Evolutionary conservation across 2,113 vertebrate genomes (phyloP).

Genomic region (Apteryx owenii): DNA sequence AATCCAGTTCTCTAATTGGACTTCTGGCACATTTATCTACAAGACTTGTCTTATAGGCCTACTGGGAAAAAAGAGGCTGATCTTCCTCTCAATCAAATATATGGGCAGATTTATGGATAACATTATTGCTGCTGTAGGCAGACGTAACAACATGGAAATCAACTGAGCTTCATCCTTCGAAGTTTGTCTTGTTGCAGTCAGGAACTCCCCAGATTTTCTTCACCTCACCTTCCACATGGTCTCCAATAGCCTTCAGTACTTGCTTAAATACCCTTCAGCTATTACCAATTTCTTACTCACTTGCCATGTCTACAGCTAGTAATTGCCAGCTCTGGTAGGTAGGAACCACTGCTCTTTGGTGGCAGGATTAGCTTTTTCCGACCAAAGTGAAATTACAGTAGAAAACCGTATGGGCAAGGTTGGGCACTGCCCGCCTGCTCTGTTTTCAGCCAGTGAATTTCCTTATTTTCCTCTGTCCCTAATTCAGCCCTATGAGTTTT

Average conservation of each 20-base stretch:
- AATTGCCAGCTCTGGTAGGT: neutral
- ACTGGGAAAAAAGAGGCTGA: neutral
- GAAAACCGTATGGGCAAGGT: neutral
- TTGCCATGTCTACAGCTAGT: neutral
- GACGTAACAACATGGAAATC: neutral
- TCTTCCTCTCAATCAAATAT: neutral
- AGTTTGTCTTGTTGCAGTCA: neutral
- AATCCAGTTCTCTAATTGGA: neutral
- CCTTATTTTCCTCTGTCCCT: neutral
- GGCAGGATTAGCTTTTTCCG: neutral
- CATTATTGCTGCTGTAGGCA: neutral
- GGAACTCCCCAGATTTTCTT: neutral
- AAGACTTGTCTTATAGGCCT: neutral
- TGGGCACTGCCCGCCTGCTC: neutral
- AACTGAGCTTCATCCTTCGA: neutral
- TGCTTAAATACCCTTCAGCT: neutral
- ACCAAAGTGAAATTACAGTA: neutral
- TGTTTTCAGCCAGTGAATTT: neutral
- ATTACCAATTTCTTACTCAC: neutral
- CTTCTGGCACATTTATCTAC: neutral
- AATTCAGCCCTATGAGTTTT: slow-evolving; percentile 8
- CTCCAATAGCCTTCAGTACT: neutral
- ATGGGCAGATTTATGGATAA: neutral
- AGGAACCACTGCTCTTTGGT: neutral
- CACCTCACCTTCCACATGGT: neutral